Percentiles rank a stretch among this genome's conserved stretches.
phyloP scores from a whole-genome alignment of 2,797 vertebrate species.

The Lagorchestes hirsutus region DNA sequence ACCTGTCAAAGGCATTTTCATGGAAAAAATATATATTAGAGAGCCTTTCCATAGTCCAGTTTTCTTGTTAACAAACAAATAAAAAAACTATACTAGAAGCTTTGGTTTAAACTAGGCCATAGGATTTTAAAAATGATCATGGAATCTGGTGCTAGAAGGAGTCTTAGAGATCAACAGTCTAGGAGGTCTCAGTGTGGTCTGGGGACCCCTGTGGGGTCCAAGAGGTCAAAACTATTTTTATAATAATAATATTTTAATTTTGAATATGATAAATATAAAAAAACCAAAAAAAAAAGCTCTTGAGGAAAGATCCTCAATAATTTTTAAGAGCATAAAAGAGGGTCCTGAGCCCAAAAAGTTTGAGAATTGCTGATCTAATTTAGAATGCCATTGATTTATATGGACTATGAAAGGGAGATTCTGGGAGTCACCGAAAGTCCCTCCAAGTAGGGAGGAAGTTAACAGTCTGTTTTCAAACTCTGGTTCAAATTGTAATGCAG shows the following conservation, averaged over 20 bases:
- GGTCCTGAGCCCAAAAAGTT: not conserved
- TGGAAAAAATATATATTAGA: slow-evolving; percentile 73
- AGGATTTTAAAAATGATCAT: not conserved
- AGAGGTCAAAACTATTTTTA: not conserved
- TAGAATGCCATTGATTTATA: not conserved
- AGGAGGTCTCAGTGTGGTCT: not conserved
- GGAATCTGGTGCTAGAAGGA: not conserved
- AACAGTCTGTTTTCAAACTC: not conserved
- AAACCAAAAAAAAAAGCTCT: not conserved
- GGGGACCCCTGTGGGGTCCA: not conserved
- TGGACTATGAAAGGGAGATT: too few relatives aligned
- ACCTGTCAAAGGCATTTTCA: slow-evolving; percentile 73
- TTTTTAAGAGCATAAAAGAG: not conserved
- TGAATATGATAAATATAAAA: not conserved
- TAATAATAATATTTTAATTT: not conserved
- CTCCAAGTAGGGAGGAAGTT: not conserved
- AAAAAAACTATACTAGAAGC: not conserved
- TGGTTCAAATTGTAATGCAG: not conserved
- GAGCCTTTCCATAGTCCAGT: slow-evolving; percentile 66
- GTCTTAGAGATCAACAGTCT: not conserved
- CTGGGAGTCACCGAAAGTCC: too few relatives aligned
- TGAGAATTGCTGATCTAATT: not conserved
- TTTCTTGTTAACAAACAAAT: slow-evolving; percentile 41
- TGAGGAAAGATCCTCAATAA: not conserved
- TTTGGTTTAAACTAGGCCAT: slow-evolving; percentile 28